Base-by-base conservation (phyloP, 2,888 invertebrate species). In the Parnassius mnemosyne region DNA sequence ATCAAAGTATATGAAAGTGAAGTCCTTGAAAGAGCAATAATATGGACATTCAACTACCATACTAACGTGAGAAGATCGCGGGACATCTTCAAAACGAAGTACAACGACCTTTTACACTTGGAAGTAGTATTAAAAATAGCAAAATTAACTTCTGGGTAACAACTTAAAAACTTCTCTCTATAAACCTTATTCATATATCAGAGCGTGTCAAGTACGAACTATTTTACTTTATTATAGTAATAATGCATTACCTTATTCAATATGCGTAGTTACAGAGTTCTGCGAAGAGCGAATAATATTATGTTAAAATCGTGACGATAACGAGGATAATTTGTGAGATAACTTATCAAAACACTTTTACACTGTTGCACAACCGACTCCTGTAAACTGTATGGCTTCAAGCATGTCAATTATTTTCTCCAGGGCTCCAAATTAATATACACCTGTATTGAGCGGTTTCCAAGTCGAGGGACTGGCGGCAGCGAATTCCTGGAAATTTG, bases 401-500 rank as follows among this genome's bases (percentile, higher is more conserved):
- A 47, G 16, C 34, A 9, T 41, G 52, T 16, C 12, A 61, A 61
- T 67, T 69, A 68, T 66, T 61, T 58, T 60, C 61, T 44, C 59
- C 42, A 44, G 53, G 50, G 59, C 10, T 49, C 51, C 20, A 20
- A 52, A 51, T 44, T 41, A 57, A 47, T 13, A 47, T 53, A 56
- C 81, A 83, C 81, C 83, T 83, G 80, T 83, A 84, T 85, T 70
- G 84, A 85, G 73, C 84, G 81, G 60, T 74, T 72, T 72, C 60
- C 75, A 76, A 72, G 72, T 74, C 74, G 20, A 69, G 69, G 68
- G 70, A 73, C 74, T 74, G 73, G 71, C 64, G 65, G 61, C 68
- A 78, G 80, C 81, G 67, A 81, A 76, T 89, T 89, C 89, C 78
- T 63, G 81, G 89, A 89, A 89, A 76, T 87, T 77, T 79, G 82